Percentiles rank a stretch among this genome's conserved stretches.
Evolutionary conservation across 2,888 invertebrate genomes (phyloP).

Genomic region (Epinotia demarniana): DNA sequence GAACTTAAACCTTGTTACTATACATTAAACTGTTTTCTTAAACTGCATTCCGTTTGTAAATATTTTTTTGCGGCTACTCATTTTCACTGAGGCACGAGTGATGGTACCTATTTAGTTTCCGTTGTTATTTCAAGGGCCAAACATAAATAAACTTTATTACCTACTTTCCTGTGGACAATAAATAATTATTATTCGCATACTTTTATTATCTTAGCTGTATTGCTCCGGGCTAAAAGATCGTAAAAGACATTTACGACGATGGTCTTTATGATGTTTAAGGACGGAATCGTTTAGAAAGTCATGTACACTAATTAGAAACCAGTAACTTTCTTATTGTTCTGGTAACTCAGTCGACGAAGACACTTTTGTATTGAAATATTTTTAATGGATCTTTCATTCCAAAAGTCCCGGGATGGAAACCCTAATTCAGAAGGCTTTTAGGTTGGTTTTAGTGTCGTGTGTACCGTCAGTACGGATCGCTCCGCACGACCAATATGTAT

Average conservation of each 20-base stretch:
- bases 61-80: background rate
- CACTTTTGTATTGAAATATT: background rate
- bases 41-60: background rate
- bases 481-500: no score
- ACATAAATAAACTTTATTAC: background rate
- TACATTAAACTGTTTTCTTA: background rate
- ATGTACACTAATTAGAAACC: background rate
- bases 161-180: background rate
- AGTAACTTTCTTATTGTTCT: background rate
- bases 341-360: background rate
- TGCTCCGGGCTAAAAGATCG: slow-evolving; percentile 12
- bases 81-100: background rate
- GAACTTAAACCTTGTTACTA: background rate
- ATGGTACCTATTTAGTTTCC: background rate
- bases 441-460: background rate
- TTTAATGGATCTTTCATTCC: background rate
- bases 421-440: background rate
- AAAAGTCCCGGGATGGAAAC: background rate
- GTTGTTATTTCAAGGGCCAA: background rate
- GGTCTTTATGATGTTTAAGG: background rate
- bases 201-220: slow-evolving; percentile 7
- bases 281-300: background rate
- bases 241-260: background rate
- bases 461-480: no score
- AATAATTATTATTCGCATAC: background rate